These are phyloP conservation scores for Temnopleurus reevesii DNA, from an alignment of 53 echinoderm and acorn worm species.

Conservation along the genomic window DNA sequence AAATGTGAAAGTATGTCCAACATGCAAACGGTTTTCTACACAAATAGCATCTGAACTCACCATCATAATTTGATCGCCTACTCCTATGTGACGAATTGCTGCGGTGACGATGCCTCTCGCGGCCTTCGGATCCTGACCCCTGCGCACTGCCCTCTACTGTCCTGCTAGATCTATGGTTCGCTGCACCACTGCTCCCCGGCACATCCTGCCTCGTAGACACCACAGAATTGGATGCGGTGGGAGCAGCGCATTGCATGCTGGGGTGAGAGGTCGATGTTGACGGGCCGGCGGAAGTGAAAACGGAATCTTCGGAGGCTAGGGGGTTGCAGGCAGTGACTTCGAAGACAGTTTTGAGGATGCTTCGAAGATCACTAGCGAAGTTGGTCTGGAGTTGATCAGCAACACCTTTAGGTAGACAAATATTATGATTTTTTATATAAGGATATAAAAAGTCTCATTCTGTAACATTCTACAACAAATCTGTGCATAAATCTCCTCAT, in stretches of 20 bases:
- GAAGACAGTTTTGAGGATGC: conserved; percentile 96
- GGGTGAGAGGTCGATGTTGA: not conserved
- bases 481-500: too few relatives aligned
- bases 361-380: conserved; percentile 91
- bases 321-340: conserved; percentile 73
- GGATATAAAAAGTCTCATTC: too few relatives aligned
- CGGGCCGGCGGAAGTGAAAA: not conserved
- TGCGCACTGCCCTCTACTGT: conserved; percentile 38
- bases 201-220: not conserved
- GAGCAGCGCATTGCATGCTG: not conserved
- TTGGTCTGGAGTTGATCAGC: conserved; percentile 99
- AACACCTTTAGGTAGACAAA: conserved; percentile 80
- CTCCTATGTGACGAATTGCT: conserved; percentile 54
- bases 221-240: not conserved
- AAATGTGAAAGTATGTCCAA: not conserved
- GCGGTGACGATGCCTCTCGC: conserved; percentile 35
- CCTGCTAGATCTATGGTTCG: not conserved
- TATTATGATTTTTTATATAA: too few relatives aligned
- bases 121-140: not conserved
- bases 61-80: conserved; percentile 37
- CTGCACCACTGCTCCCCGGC: not conserved
- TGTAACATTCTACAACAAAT: too few relatives aligned
- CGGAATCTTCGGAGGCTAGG: conserved; percentile 43
- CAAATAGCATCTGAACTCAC: not conserved
- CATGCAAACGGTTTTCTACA: not conserved